Evolutionary conservation across 2,888 invertebrate genomes (phyloP).

Genomic region (Geotrupes spiniger): DNA sequence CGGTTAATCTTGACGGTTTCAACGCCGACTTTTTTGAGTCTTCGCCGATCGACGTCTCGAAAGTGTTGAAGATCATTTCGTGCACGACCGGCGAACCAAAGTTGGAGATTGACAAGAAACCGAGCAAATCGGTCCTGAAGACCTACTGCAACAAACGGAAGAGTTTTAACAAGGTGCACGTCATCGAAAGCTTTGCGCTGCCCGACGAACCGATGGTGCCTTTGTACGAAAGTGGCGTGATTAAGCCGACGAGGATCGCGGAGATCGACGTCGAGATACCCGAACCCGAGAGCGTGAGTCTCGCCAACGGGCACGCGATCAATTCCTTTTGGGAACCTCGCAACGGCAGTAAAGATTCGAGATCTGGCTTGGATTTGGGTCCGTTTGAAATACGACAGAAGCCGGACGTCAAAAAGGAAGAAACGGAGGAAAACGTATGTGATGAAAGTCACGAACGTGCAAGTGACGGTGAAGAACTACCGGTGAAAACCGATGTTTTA

Average conservation of each 20-base stretch:
- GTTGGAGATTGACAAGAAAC: constrained; percentile 14
- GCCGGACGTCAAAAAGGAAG: no score
- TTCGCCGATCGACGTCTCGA: constrained; percentile 32
- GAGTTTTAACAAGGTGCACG: constrained; percentile 24
- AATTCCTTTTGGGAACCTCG: constrained; percentile 24
- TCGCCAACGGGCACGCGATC: constrained; percentile 24
- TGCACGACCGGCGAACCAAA: constrained; percentile 22
- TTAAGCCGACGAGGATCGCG: constrained; percentile 19
- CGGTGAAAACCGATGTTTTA: no score
- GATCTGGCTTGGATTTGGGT: no score
- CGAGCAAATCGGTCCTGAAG: constrained; percentile 31
- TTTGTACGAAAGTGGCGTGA: constrained; percentile 18
- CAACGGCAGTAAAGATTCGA: neutral
- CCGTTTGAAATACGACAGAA: no score
- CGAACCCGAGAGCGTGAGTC: constrained; percentile 24
- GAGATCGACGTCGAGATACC: constrained; percentile 28
- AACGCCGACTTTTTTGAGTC: constrained; percentile 16
- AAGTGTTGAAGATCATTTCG: constrained; percentile 38
- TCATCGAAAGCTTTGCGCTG: constrained; percentile 40
- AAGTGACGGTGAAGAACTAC: no score
- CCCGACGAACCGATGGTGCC: constrained; percentile 41
- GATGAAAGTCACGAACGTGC: no score
- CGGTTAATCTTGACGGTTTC: no score
- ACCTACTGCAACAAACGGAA: constrained; percentile 40
- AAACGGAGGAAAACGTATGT: no score